Evolutionary conservation across 2,797 vertebrate species (phyloP), one percentile per base, ranked within the genome.

Genomic region (Delichon dasypus): DNA sequence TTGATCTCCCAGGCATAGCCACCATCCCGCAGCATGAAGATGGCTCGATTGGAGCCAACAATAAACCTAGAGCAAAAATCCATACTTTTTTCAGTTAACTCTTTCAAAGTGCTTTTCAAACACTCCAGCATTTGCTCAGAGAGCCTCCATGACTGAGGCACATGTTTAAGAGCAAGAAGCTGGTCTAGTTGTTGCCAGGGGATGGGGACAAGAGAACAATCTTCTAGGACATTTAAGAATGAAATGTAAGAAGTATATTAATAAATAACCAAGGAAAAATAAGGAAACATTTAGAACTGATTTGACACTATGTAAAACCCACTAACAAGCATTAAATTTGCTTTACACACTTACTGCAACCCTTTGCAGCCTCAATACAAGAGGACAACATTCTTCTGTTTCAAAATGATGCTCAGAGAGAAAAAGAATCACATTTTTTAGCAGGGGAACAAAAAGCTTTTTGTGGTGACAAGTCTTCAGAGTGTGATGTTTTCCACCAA

Each of bases 21-120:
- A 6, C 99, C 99, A 3, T 99, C 99, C 3, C 98, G 98, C 14
- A 99, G 98, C 99, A 99, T 99, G 93, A 99, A 99, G 97, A 99
- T 99, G 70, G 97, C 99, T 4, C 99, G 98, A 95, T 99, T 99
- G 21, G 99, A 98, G 38, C 99, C 99, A 90, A 99, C 99, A 34
- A 99, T 99, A 62, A 99, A 99, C 97, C 99, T 99, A 36, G 20
- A 58, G 7, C 10, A 92, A 76, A 93, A 88, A 78, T 4, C 1
- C 4, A 0, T 0, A 3, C 25, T 44, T 74, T 80, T 48, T 47
- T 30, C 51, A 36, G 67, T 97, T 65, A 97, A 66, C 25, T 48
- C 57, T 11, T 38, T 38, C 11, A 38, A 38, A 38, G 11, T 16
- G 27, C 36, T 21, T 75, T 65, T 47, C 16, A 67, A 19, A 25